Base-by-base conservation (phyloP, 2,797 vertebrate species). In the Catamblyrhynchus diadema region DNA sequence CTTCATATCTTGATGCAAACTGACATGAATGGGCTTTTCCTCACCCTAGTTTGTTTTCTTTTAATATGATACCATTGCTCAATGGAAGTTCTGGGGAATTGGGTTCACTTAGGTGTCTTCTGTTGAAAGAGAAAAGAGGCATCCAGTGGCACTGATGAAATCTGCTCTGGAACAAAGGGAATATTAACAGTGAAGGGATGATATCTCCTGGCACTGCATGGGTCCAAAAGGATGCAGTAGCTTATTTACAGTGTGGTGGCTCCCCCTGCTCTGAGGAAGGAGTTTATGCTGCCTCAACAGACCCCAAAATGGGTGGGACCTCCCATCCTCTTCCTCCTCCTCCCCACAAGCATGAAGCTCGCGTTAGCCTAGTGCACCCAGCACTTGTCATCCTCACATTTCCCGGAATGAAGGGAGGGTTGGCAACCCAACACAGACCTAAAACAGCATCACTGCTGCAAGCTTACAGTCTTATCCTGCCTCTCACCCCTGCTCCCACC, bases 81-180 rank as follows among this genome's bases (percentile, higher is more conserved):
- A 90, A 61, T 73, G 57, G 56, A 88, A 86, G 56, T 62, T 83
- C 21, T 35, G 30, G 37, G 33, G 12, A 8, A 54, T 85, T 83
- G 62, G 18, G 75, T 74, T 88, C 82, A 90, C 59, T 60, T 81
- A n/a, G 35, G 16, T 81, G 23, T 81, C 45, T 81, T 81, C 69
- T 72, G 69, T 89, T 95, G 86, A 88, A 95, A 94, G 65, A 93
- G 33, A 77, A 69, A 72, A 69, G 45, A 92, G n/a, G 37, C 47
- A 82, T 75, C 51, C 80, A 66, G 64, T 33, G n/a, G 33, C 56
- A 64, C 51, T 86, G 92, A 79, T 2, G 24, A 88, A 86, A 94
- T 91, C 67, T 84, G 59, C 62, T 75, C 53, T 81, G 71, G 47
- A 95, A 83, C 62, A 94, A 82, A 83, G 50, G 41, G 30, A 83